phyloP scores from a whole-genome alignment of 2,888 invertebrate species.

The Saturnia pavonia region DNA sequence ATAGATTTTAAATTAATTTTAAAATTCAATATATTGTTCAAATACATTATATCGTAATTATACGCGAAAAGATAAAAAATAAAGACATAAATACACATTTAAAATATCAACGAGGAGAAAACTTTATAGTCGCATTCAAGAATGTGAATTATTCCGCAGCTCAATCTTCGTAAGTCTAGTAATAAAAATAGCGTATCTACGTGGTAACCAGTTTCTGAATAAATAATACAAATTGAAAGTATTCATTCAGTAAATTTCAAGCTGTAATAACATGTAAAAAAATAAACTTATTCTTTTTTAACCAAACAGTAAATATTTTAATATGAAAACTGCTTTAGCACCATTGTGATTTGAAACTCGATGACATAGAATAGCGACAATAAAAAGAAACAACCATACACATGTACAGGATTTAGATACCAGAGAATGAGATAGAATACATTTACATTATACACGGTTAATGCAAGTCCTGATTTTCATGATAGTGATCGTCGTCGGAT shows the following conservation, averaged over 20 bases:
- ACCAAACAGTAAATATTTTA: neutral
- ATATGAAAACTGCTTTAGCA: too few relatives aligned
- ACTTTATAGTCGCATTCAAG: constrained; percentile 9
- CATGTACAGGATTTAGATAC: too few relatives aligned
- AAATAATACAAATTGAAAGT: constrained; percentile 3
- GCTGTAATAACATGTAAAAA: neutral
- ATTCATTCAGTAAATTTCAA: neutral
- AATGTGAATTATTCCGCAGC: constrained; percentile 15
- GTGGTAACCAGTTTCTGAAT: constrained; percentile 3
- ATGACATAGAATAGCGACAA: too few relatives aligned
- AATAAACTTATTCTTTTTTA: neutral
- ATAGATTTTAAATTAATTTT: neutral
- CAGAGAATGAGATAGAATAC: too few relatives aligned
- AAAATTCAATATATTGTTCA: neutral
- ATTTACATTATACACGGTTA: too few relatives aligned
- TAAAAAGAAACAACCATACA: too few relatives aligned
- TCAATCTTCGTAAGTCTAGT: constrained; percentile 11
- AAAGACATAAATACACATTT: constrained; percentile 10
- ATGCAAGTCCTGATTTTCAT: too few relatives aligned
- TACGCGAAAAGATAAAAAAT: neutral
- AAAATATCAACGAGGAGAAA: constrained; percentile 2
- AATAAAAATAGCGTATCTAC: constrained; percentile 9
- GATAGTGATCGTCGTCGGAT: too few relatives aligned
- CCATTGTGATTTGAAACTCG: too few relatives aligned
- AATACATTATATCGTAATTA: neutral